Evolutionary conservation across 2,888 invertebrate genomes (phyloP).

Genomic region (Cancer borealis): DNA sequence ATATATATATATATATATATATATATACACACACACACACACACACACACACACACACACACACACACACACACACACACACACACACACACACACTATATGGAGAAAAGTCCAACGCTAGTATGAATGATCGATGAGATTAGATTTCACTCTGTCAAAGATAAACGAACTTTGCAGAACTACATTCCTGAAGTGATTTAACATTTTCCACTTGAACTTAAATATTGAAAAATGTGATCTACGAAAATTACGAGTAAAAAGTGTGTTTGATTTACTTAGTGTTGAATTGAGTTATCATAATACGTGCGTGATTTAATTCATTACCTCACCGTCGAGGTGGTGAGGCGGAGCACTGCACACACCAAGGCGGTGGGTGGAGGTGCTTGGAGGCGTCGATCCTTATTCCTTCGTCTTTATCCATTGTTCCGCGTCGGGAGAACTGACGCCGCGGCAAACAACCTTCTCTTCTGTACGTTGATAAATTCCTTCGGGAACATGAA

Average conservation of each 20-base stretch:
- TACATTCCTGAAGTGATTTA: too few relatives aligned
- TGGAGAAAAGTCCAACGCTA: too few relatives aligned
- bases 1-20: too few relatives aligned
- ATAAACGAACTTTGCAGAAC: too few relatives aligned
- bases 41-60: too few relatives aligned
- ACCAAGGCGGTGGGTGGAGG: neutral
- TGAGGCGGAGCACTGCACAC: neutral
- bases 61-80: too few relatives aligned
- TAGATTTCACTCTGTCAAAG: too few relatives aligned
- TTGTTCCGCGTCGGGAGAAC: neutral
- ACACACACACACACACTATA: too few relatives aligned
- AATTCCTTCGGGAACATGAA: neutral
- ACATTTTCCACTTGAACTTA: neutral
- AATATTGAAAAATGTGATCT: neutral
- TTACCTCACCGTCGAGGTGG: neutral
- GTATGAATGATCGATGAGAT: too few relatives aligned
- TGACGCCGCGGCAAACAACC: conserved; percentile 25
- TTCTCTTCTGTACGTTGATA: neutral
- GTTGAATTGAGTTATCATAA: conserved; percentile 10
- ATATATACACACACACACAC: too few relatives aligned
- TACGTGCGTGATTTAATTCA: too few relatives aligned
- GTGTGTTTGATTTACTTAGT: neutral
- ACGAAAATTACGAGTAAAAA: neutral
- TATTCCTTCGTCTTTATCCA: neutral
- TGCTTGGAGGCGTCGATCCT: neutral